Percentiles rank a stretch among this genome's conserved stretches.
phyloP scores from a whole-genome alignment of 2,888 invertebrate genomes.

The Adineta ricciae region DNA sequence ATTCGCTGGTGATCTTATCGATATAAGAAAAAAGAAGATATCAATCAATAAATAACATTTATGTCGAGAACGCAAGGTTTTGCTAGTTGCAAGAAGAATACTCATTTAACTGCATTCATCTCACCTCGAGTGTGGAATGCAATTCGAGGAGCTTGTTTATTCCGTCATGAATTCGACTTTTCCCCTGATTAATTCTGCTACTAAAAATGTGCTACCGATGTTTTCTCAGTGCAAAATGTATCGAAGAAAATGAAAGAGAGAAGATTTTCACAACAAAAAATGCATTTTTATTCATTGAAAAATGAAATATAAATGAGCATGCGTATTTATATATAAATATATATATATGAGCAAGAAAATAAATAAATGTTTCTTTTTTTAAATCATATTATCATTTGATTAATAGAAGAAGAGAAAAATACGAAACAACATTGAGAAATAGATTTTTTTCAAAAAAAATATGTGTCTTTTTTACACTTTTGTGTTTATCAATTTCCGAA shows the following conservation, averaged over 20 bases:
- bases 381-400: neutral
- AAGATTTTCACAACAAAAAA: neutral
- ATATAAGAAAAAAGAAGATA: neutral
- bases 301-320: neutral
- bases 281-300: neutral
- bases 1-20: neutral
- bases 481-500: neutral
- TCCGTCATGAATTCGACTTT: no score
- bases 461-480: neutral
- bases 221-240: no score
- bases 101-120: no score
- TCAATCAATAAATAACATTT: neutral
- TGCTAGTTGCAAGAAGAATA: no score
- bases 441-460: neutral
- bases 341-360: neutral
- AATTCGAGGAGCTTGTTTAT: no score
- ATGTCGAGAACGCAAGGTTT: no score
- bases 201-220: no score
- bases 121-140: no score
- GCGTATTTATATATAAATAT: neutral
- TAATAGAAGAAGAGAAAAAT: neutral
- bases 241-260: no score
- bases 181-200: no score
- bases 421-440: neutral
- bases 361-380: neutral